Evolutionary conservation across 2,888 invertebrate genomes (phyloP).

Genomic region (Agriopis leucophaearia): DNA sequence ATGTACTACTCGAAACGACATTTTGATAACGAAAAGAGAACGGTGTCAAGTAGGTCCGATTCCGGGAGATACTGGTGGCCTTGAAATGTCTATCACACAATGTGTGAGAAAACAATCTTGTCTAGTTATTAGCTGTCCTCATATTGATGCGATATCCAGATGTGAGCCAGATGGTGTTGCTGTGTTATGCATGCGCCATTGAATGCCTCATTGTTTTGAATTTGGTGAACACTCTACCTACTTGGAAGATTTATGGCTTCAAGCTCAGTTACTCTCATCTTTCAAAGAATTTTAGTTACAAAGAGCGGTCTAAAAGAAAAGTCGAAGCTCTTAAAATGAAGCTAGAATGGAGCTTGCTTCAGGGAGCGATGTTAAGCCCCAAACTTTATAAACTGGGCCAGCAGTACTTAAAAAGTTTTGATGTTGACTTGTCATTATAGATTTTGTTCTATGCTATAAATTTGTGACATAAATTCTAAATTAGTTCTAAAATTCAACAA

Average conservation of each 20-base stretch:
- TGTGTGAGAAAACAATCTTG: conserved; percentile 23
- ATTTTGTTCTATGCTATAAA: too few species aligned
- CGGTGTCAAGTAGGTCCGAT: conserved; percentile 31
- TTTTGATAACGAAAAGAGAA: conserved; percentile 38
- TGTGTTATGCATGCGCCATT: conserved; percentile 24
- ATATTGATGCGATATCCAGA: conserved; percentile 24
- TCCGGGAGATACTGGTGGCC: conserved; percentile 33
- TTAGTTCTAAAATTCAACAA: too few species aligned
- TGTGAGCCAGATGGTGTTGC: conserved; percentile 38
- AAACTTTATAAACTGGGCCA: neutral
- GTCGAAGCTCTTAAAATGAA: neutral
- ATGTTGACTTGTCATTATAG: neutral
- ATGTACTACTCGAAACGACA: conserved; percentile 26
- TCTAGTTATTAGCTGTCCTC: neutral
- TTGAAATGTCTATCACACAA: conserved; percentile 27
- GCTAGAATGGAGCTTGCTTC: neutral
- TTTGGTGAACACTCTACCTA: conserved; percentile 9
- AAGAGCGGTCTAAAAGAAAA: neutral
- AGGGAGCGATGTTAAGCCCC: conserved; percentile 9
- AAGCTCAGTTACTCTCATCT: conserved; percentile 5
- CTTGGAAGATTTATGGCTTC: conserved; percentile 23
- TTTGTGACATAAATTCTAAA: too few species aligned
- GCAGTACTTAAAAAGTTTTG: neutral
- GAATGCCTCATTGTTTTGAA: conserved; percentile 40
- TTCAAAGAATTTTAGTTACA: neutral